phyloP scores from a whole-genome alignment of 2,113 vertebrate species.

The Calidris pugnax region DNA sequence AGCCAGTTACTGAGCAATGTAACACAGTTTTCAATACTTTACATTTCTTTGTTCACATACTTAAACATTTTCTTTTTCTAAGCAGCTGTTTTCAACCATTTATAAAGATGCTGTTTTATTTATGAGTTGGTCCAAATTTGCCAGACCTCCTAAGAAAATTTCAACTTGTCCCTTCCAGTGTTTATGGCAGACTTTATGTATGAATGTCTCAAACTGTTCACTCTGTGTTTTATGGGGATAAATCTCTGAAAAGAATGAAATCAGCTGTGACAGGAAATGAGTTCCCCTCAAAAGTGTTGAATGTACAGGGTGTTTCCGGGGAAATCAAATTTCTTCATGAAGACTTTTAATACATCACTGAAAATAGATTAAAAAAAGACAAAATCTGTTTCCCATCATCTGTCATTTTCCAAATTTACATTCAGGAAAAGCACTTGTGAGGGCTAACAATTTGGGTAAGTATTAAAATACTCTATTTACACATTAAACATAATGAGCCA shows the following conservation, averaged over 20 bases:
- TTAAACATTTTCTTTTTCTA: not conserved
- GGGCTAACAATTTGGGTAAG: not conserved
- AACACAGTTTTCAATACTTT: not conserved
- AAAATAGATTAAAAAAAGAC: not conserved
- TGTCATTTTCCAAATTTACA: not conserved
- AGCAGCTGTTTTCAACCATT: not conserved
- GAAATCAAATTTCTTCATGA: not conserved
- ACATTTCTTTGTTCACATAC: not conserved
- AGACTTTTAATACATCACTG: not conserved
- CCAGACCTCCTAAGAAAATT: not conserved
- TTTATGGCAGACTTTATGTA: not conserved
- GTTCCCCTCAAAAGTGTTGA: not conserved
- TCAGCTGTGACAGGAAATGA: not conserved
- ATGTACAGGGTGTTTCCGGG: not conserved
- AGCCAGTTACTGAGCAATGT: not conserved
- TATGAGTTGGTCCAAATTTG: not conserved
- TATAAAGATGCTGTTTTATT: not conserved
- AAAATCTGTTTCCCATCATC: not conserved
- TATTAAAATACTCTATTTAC: not conserved
- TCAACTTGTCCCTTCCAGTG: not conserved
- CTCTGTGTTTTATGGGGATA: not conserved
- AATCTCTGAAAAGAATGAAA: not conserved
- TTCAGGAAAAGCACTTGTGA: not conserved
- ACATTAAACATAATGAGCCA: not conserved
- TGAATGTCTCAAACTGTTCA: not conserved